phyloP scores from a whole-genome alignment of 2,888 invertebrate species.

The Copidosoma aretas region DNA sequence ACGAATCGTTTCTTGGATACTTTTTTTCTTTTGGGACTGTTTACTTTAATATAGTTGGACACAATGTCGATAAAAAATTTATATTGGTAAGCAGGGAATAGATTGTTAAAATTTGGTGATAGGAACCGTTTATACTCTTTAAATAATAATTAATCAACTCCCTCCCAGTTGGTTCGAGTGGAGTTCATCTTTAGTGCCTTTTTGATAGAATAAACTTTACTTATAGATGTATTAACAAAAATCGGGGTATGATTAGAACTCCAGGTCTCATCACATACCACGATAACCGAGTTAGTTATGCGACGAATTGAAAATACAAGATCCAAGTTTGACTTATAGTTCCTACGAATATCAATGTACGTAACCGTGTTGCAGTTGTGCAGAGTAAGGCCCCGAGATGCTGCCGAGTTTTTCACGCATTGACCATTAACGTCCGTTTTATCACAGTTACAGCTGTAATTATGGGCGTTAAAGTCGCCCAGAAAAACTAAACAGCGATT shows the following conservation, averaged over 20 bases:
- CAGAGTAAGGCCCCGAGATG: too few species aligned
- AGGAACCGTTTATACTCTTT: not conserved
- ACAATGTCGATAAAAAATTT: not conserved
- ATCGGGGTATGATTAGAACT: too few species aligned
- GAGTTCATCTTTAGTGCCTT: not conserved
- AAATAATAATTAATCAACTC: not conserved
- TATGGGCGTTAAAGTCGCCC: slow-evolving; percentile 7
- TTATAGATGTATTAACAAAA: too few species aligned
- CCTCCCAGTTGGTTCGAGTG: not conserved
- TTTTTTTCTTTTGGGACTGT: not conserved
- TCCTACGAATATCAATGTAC: not conserved
- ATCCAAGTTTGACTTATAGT: slow-evolving; percentile 1
- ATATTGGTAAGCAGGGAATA: not conserved
- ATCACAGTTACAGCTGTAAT: not conserved
- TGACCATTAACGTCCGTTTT: not conserved
- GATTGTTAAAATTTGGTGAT: not conserved
- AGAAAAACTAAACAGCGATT: not conserved
- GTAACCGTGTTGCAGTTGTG: not conserved
- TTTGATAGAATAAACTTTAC: too few species aligned
- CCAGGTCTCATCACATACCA: not conserved
- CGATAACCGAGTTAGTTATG: not conserved
- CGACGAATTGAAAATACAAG: not conserved
- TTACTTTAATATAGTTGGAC: not conserved
- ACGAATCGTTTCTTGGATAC: not conserved
- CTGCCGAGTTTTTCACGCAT: not conserved